These are phyloP conservation scores for Cygnus atratus DNA, from an alignment of 2,113 vertebrate species.

Conservation along the genomic window DNA sequence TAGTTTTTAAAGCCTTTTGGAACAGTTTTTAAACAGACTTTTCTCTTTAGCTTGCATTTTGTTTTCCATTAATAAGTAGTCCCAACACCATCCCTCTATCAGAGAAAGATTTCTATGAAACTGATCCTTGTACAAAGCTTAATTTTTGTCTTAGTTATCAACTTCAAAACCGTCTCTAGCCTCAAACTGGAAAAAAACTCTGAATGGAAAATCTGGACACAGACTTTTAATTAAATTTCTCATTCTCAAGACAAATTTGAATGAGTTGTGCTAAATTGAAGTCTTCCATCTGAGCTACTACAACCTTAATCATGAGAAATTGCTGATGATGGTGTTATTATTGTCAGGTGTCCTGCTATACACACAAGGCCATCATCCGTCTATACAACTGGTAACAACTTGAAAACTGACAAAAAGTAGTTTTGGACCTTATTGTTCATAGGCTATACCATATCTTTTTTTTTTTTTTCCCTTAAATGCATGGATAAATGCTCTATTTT, in stretches of 20 bases:
- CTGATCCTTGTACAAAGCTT: not conserved
- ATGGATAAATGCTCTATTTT: not conserved
- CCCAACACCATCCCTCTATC: not conserved
- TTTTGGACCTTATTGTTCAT: not conserved
- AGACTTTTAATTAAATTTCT: not conserved
- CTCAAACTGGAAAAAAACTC: not conserved
- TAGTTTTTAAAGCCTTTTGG: not conserved
- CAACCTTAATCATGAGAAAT: not conserved
- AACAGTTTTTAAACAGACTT: not conserved
- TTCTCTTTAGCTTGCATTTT: not conserved
- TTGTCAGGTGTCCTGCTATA: not conserved
- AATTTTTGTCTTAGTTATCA: not conserved
- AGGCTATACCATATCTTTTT: not conserved
- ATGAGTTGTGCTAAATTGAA: not conserved
- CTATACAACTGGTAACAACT: not conserved
- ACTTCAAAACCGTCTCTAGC: not conserved
- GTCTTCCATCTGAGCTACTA: not conserved
- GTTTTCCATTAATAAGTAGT: not conserved
- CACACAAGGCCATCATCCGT: not conserved
- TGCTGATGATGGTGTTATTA: not conserved
- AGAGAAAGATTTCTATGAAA: not conserved
- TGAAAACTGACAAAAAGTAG: not conserved
- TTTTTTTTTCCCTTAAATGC: not conserved
- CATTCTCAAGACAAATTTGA: not conserved
- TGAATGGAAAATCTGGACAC: not conserved